Evolutionary conservation across 2,888 invertebrate genomes (phyloP).

Genomic region (Nemotelus nigrinus): DNA sequence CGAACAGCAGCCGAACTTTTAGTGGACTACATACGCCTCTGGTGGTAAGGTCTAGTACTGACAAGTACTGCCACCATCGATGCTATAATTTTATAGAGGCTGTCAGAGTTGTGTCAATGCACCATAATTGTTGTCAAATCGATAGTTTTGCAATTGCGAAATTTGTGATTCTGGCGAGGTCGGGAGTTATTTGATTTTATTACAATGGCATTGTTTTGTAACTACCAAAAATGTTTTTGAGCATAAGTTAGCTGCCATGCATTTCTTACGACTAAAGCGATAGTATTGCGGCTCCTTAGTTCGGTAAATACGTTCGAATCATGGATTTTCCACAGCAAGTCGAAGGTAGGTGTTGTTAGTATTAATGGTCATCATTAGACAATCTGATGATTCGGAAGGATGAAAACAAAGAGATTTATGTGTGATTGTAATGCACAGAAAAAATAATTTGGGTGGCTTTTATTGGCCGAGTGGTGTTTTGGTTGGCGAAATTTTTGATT

Average conservation of each 20-base stretch:
- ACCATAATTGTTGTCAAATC: constrained; percentile 46
- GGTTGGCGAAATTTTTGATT: too few species aligned
- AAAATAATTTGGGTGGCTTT: background rate
- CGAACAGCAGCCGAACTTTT: too few species aligned
- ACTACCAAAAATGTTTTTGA: too few species aligned
- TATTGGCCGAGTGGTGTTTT: background rate
- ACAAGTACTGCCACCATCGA: constrained; percentile 51
- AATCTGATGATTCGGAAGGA: background rate
- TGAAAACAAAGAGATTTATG: constrained; percentile 23
- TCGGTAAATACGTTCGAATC: constrained; percentile 24
- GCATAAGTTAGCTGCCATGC: background rate
- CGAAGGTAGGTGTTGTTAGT: constrained; percentile 56
- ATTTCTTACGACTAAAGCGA: background rate
- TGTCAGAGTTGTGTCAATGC: background rate
- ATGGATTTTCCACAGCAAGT: constrained; percentile 63
- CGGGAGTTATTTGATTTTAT: background rate
- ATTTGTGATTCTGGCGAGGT: background rate
- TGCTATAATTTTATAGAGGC: constrained; percentile 12
- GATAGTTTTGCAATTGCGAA: constrained; percentile 41
- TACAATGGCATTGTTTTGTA: too few species aligned
- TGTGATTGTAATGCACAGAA: background rate
- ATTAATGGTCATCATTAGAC: background rate
- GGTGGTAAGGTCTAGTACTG: constrained; percentile 26
- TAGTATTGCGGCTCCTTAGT: background rate
- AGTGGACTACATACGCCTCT: too few species aligned